Percentiles rank a stretch among this genome's conserved stretches.
Evolutionary conservation across 2,797 vertebrate genomes (phyloP).

Genomic region (Ciconia nigra): DNA sequence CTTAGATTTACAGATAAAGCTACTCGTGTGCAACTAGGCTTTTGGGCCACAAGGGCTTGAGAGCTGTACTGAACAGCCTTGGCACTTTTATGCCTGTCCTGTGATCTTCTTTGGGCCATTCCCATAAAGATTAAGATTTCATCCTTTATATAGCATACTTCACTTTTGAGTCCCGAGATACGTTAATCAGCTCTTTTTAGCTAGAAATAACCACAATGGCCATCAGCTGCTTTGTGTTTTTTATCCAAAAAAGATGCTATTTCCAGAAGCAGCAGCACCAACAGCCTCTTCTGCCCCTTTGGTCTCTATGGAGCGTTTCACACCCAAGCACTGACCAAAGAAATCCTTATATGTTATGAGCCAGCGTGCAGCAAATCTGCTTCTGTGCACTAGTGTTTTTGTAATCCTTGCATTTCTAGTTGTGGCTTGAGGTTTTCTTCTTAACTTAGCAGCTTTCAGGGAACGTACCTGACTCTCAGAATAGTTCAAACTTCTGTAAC

Average conservation of each 20-base stretch:
- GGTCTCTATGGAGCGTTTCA: neutral
- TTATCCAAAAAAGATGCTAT: neutral
- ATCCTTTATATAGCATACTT: neutral
- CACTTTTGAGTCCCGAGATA: neutral
- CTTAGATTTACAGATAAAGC: neutral
- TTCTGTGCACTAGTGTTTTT: neutral
- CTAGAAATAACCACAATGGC: neutral
- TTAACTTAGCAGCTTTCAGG: neutral
- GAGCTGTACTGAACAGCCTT: neutral
- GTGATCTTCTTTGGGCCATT: neutral
- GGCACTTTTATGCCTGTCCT: neutral
- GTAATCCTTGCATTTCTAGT: neutral
- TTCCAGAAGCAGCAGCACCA: neutral
- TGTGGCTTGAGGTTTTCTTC: neutral
- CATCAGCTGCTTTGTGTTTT: neutral
- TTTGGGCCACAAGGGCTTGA: neutral
- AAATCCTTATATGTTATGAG: neutral
- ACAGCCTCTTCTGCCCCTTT: neutral
- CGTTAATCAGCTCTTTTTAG: neutral
- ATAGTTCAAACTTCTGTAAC: neutral
- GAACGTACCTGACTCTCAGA: neutral
- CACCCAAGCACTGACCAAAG: neutral
- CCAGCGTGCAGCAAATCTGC: neutral
- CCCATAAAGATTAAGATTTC: neutral
- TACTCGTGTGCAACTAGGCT: neutral